Conservation (phyloP, 1,140 invertebrate genomes). For the Pseudomyrmex sp. region DNA sequence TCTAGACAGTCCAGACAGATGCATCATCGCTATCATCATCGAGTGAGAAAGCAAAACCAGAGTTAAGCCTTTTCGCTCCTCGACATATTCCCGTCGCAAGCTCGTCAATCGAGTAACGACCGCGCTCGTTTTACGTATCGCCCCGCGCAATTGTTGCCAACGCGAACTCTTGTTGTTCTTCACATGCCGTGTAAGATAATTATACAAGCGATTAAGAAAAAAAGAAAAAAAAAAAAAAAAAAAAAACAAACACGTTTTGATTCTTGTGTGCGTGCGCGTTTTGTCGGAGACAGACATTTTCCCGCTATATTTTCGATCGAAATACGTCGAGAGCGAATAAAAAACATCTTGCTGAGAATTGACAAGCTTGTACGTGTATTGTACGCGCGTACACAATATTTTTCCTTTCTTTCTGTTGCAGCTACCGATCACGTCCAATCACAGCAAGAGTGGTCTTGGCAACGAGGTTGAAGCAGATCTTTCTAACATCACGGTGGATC, state of each 20-base stretch:
- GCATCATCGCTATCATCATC: constrained; percentile 66
- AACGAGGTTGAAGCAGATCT: constrained; percentile 58
- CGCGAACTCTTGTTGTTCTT: constrained; percentile 8
- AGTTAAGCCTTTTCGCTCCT: constrained; percentile 57
- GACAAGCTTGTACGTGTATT: too few relatives aligned
- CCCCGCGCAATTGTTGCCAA: constrained; percentile 38
- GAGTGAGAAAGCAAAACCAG: constrained; percentile 67
- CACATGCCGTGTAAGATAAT: too few relatives aligned
- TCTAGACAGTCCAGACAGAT: constrained; percentile 69
- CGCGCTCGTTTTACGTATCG: constrained; percentile 59
- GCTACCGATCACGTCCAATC: constrained; percentile 79
- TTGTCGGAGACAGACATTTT: too few relatives aligned
- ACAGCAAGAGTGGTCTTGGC: constrained; percentile 83
- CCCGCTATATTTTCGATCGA: background rate
- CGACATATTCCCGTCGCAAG: constrained; percentile 42
- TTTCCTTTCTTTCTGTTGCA: constrained; percentile 68
- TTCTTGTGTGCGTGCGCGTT: background rate
- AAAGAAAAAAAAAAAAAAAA: background rate
- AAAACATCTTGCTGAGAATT: too few relatives aligned
- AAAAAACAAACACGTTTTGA: too few relatives aligned
- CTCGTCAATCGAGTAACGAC: constrained; percentile 64
- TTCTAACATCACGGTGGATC: constrained; percentile 74
- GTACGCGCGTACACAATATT: too few relatives aligned
- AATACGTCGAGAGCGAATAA: too few relatives aligned
- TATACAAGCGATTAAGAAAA: background rate